Conservation (phyloP, 2,113 vertebrate genomes). For the Delphinapterus leucas region DNA sequence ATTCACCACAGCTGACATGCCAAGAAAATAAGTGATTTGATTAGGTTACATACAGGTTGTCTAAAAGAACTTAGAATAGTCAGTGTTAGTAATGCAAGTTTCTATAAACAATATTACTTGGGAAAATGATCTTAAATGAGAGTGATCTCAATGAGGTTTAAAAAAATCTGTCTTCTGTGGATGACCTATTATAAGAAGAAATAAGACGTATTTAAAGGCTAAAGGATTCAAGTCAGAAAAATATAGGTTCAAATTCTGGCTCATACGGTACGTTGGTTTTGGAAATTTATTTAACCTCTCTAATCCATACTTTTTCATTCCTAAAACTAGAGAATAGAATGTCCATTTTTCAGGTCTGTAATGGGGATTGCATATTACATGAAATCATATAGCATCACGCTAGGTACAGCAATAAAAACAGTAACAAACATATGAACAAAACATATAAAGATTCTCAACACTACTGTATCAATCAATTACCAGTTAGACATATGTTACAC, state of each 20-base stretch:
- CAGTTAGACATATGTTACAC: background rate
- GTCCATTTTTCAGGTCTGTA: background rate
- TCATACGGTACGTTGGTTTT: background rate
- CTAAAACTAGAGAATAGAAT: background rate
- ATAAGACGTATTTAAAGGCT: background rate
- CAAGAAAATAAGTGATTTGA: conserved; percentile 63
- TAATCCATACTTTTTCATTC: background rate
- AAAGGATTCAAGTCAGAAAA: background rate
- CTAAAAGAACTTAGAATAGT: conserved; percentile 46
- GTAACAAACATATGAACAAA: background rate
- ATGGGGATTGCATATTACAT: background rate
- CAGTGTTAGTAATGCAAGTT: background rate
- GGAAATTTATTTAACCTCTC: background rate
- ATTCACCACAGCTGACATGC: conserved; percentile 60
- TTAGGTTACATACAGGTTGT: background rate
- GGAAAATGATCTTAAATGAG: background rate
- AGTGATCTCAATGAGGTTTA: background rate
- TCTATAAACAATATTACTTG: background rate
- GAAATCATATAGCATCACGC: background rate
- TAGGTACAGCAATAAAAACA: background rate
- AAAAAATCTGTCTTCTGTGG: background rate
- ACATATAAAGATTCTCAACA: background rate
- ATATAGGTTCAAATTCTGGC: background rate
- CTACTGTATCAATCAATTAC: background rate
- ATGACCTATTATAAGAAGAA: background rate